A percentile compares a stretch with the other conserved stretches of the same genome.
phyloP scores from a whole-genome alignment of 2,797 vertebrate genomes.

The Trichosurus vulpecula region DNA sequence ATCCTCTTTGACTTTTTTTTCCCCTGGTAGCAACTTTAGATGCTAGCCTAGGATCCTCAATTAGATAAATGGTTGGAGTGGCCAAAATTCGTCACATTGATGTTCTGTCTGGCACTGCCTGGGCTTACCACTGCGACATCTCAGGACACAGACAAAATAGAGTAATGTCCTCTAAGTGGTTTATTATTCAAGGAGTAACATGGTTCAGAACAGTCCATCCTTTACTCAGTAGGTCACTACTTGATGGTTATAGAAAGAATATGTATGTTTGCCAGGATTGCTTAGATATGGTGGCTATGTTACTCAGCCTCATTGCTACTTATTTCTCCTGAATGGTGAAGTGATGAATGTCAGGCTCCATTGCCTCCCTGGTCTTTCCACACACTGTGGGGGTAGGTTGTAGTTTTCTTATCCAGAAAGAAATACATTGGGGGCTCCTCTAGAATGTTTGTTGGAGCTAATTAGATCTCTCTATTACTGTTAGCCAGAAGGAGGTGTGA shows the following conservation, averaged over 20 bases:
- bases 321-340: neutral
- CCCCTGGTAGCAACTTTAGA: neutral
- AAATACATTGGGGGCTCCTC: neutral
- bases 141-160: slow-evolving; percentile 30
- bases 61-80: slow-evolving; percentile 1
- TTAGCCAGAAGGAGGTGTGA: neutral
- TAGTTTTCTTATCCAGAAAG: neutral
- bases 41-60: slow-evolving; percentile 13
- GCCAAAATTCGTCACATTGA: neutral
- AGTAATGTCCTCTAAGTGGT: slow-evolving; percentile 7
- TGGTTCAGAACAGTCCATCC: slow-evolving; percentile 36
- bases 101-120: neutral
- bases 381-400: neutral
- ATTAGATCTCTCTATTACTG: neutral
- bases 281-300: slow-evolving; percentile 17
- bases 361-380: neutral
- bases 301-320: neutral
- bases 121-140: neutral
- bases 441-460: neutral
- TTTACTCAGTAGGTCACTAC: slow-evolving; percentile 41
- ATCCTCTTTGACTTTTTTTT: slow-evolving; percentile 40
- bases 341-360: neutral
- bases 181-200: slow-evolving; percentile 40
- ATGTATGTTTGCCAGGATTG: slow-evolving; percentile 1
- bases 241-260: slow-evolving; percentile 32